Evolutionary conservation across 2,797 vertebrate species (phyloP).

Genomic region (Rhadinocentrus ornatus): DNA sequence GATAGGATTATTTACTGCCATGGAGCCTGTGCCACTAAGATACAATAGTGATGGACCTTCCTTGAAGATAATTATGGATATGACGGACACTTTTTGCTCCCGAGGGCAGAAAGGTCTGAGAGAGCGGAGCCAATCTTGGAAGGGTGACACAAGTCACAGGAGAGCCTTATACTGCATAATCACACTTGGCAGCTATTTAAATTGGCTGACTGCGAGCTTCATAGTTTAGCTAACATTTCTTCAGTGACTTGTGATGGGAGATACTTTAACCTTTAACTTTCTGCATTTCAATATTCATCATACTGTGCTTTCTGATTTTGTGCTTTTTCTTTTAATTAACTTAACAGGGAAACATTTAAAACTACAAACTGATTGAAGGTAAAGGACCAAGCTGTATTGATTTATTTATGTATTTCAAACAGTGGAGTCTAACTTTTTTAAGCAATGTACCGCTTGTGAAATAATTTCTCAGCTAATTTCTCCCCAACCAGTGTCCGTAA

Average conservation of each 20-base stretch:
- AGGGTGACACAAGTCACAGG: constrained; percentile 62
- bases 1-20: constrained; percentile 75
- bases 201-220: constrained; percentile 58
- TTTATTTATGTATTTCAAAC: no score
- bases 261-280: constrained; percentile 27
- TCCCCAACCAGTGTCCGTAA: no score
- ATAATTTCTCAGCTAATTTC: no score
- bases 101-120: constrained; percentile 55
- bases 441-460: no score
- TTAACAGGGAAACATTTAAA: no score
- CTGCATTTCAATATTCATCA: constrained; percentile 6
- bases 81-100: constrained; percentile 67
- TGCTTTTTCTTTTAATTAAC: not conserved
- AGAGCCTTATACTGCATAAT: constrained; percentile 64
- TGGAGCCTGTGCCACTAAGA: constrained; percentile 59
- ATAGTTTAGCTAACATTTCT: constrained; percentile 26
- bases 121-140: constrained; percentile 64
- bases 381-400: no score
- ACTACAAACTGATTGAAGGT: no score
- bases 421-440: no score
- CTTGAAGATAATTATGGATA: constrained; percentile 68
- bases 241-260: constrained; percentile 22
- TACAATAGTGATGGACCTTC: constrained; percentile 61
- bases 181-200: constrained; percentile 65
- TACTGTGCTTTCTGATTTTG: not conserved